Conservation (phyloP, 2,113 vertebrate species). For the Ellobius talpinus region DNA sequence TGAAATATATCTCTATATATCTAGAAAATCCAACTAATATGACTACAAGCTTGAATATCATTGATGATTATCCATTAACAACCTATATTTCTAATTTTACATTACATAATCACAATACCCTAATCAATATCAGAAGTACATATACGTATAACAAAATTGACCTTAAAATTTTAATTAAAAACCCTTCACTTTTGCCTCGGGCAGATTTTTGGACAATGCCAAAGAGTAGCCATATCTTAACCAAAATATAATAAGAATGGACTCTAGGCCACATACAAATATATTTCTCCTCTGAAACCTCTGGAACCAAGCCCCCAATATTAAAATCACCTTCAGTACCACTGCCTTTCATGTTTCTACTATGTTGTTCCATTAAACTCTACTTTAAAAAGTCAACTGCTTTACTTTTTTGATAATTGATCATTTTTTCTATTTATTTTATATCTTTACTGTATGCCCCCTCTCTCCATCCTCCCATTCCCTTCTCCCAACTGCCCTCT, state of each 20-base stretch:
- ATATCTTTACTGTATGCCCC: not conserved
- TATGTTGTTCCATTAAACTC: too few species aligned
- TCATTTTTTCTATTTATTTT: not conserved
- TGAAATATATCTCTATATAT: too few species aligned
- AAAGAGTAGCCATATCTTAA: not conserved
- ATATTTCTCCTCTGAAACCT: not conserved
- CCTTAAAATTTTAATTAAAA: not conserved
- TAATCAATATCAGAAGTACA: too few species aligned
- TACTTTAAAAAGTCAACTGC: not conserved
- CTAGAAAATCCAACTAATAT: too few species aligned
- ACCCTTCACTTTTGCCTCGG: not conserved
- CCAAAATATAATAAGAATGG: not conserved
- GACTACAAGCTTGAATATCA: too few species aligned
- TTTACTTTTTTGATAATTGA: not conserved
- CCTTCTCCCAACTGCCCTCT: not conserved
- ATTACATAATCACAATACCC: too few species aligned
- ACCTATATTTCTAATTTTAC: too few species aligned
- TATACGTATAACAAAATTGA: too few species aligned
- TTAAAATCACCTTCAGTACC: not conserved
- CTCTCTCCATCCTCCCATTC: not conserved
- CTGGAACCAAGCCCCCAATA: not conserved
- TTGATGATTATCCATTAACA: too few species aligned
- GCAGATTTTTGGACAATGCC: not conserved
- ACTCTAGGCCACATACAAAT: not conserved
- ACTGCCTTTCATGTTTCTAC: not conserved